Conservation (phyloP, 2,888 invertebrate genomes). For the Noctua fimbriata region DNA sequence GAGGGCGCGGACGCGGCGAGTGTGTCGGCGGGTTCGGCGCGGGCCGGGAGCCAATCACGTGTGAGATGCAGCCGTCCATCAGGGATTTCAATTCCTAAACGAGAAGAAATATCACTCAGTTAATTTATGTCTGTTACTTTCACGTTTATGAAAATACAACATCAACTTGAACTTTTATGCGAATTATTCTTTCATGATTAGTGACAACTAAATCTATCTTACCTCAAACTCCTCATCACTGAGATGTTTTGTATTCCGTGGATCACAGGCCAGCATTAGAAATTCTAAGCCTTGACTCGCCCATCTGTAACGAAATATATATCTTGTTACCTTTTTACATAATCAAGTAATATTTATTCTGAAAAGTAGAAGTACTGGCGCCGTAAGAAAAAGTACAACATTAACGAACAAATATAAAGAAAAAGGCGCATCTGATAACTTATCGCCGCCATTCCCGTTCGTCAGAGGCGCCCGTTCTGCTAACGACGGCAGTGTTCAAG, state of each 20-base stretch:
- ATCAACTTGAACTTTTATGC: background rate
- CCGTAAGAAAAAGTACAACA: background rate
- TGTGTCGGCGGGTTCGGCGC: slow-evolving; percentile 63
- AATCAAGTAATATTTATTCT: no score
- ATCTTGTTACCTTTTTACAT: background rate
- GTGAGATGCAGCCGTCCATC: slow-evolving; percentile 96
- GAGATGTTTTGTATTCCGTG: slow-evolving; percentile 94
- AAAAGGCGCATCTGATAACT: background rate
- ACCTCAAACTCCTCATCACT: slow-evolving; percentile 94
- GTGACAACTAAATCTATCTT: background rate
- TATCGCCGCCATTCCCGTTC: background rate
- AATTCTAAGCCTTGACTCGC: slow-evolving; percentile 97
- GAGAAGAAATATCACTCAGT: background rate
- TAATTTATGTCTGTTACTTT: background rate
- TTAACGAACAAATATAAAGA: background rate
- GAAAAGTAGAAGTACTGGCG: background rate
- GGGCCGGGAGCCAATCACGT: slow-evolving; percentile 93
- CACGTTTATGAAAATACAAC: background rate
- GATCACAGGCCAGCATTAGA: slow-evolving; percentile 95
- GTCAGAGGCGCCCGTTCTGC: background rate
- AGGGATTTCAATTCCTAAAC: slow-evolving; percentile 91
- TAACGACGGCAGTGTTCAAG: background rate
- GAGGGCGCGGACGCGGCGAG: slow-evolving; percentile 66
- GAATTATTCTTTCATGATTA: background rate
- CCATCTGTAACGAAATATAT: slow-evolving; percentile 91